A percentile compares a stretch with the other conserved stretches of the same genome.
phyloP scores from a whole-genome alignment of 2,797 vertebrate genomes.

The Clamator glandarius region DNA sequence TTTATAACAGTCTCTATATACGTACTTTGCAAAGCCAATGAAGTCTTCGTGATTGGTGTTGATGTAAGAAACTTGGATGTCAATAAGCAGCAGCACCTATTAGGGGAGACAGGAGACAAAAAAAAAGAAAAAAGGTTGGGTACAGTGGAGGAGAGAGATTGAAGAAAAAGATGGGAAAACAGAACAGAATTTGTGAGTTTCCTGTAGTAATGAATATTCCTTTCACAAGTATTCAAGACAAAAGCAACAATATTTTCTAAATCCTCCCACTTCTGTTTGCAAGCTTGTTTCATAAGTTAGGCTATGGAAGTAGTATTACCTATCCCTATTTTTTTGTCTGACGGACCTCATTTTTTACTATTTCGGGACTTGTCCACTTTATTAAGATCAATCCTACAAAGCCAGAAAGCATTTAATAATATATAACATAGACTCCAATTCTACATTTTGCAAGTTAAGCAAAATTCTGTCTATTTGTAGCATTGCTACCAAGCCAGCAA shows the following conservation, averaged over 20 bases:
- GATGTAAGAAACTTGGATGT: constrained; percentile 94
- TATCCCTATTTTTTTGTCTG: not conserved
- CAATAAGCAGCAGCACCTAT: constrained; percentile 89
- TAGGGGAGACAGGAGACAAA: not conserved
- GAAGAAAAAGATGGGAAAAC: not conserved
- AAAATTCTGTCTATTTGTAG: not conserved
- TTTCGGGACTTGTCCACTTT: not conserved
- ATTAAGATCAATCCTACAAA: not conserved
- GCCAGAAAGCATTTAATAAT: not conserved
- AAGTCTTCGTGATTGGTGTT: constrained; percentile 97
- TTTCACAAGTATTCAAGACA: not conserved
- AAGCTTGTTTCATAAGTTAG: not conserved
- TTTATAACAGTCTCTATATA: not conserved
- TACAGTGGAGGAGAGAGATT: not conserved
- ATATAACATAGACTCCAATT: not conserved
- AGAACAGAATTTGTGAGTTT: not conserved
- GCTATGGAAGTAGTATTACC: not conserved
- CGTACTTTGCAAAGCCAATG: constrained; percentile 92
- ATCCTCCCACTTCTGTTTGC: not conserved
- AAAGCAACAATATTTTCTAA: constrained; percentile 4
- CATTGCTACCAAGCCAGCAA: not conserved
- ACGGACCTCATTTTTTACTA: not conserved
- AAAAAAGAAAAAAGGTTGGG: not conserved
- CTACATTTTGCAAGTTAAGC: not conserved
- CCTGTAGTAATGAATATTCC: not conserved